Conservation (phyloP, 2,113 vertebrate genomes). For the Platichthys stellatus region DNA sequence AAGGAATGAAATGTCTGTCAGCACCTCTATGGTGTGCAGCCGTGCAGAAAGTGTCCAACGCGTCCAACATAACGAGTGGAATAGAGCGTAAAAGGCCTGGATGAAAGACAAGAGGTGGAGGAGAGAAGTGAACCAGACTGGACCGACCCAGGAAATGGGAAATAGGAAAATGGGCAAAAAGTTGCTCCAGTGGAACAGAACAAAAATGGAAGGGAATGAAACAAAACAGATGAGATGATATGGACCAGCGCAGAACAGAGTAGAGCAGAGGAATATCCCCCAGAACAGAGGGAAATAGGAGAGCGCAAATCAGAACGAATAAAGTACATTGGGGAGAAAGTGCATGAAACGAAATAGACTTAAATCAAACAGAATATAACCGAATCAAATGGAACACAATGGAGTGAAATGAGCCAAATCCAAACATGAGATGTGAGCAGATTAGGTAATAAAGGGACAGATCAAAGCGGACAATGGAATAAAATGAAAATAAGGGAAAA, state of each 20-base stretch:
- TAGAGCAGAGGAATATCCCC: background rate
- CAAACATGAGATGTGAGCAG: background rate
- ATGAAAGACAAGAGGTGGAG: background rate
- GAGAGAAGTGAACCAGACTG: constrained; percentile 18
- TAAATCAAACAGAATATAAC: background rate
- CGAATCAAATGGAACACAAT: background rate
- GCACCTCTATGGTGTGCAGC: constrained; percentile 14
- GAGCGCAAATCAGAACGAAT: background rate
- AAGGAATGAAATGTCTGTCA: constrained; percentile 16
- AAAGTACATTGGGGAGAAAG: background rate
- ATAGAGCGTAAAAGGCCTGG: constrained; percentile 1
- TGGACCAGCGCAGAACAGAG: constrained; percentile 10
- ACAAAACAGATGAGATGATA: constrained; percentile 11
- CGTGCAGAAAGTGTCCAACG: background rate
- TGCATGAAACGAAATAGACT: background rate
- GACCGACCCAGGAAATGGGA: constrained; percentile 5
- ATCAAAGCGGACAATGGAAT: background rate
- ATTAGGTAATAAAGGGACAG: background rate
- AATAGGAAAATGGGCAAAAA: constrained; percentile 26
- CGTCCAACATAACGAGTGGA: constrained; percentile 12
- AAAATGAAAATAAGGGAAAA: background rate
- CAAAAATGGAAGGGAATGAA: constrained; percentile 21
- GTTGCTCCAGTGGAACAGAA: constrained; percentile 33
- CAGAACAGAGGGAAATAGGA: background rate
- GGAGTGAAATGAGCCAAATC: background rate